Evolutionary conservation across 1,140 invertebrate species (phyloP).

Genomic region (Armadillidium nasatum): DNA sequence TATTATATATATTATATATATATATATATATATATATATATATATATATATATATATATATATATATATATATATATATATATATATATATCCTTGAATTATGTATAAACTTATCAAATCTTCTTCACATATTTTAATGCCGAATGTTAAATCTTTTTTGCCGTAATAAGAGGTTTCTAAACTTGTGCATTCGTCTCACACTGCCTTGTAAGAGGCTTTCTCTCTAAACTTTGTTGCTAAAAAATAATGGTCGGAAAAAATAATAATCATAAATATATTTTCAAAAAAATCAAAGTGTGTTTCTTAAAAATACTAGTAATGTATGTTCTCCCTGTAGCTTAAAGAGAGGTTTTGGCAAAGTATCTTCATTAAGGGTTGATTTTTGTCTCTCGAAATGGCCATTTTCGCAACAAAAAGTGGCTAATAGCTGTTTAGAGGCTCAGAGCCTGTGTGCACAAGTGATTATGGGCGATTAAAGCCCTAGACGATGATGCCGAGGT

Average conservation of each 20-base stretch:
- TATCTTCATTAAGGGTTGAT: not conserved
- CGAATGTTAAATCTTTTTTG: not conserved
- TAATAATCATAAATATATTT: conserved; percentile 13
- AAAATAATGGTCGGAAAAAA: not conserved
- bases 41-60: not conserved
- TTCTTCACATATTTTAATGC: not conserved
- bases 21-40: not conserved
- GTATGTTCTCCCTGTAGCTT: conserved; percentile 8
- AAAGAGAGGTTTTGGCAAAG: conserved; percentile 12
- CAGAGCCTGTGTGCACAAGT: conserved; percentile 1
- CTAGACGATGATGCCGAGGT: not conserved
- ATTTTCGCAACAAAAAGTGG: conserved; percentile 7
- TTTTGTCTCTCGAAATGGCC: not conserved
- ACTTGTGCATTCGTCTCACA: not conserved
- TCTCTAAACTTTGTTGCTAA: not conserved
- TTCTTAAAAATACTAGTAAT: conserved; percentile 1
- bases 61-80: not conserved
- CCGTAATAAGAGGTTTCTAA: not conserved
- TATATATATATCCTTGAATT: too few species aligned
- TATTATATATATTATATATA: too few species aligned
- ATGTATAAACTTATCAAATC: conserved; percentile 1
- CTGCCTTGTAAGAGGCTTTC: not conserved
- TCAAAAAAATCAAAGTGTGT: not conserved
- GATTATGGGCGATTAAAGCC: conserved; percentile 4
- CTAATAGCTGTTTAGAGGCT: conserved; percentile 12